Base-by-base conservation (phyloP, 2,797 vertebrate species). In the Thamnophis elegans region DNA sequence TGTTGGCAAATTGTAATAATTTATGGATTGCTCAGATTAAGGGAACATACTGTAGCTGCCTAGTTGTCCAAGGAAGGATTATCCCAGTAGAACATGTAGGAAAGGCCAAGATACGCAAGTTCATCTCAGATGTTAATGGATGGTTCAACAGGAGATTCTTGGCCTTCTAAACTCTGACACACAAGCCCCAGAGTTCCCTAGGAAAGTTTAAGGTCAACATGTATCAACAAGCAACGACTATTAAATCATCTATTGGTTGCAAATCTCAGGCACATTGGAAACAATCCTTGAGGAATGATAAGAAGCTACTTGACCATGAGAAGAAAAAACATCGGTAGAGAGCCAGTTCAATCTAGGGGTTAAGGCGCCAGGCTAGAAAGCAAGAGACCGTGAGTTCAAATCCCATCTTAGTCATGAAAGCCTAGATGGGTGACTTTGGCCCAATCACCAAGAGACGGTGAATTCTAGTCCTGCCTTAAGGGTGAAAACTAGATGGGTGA, bases 281-380 rank as follows among this genome's bases (percentile, higher is more conserved):
- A 32, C 55, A 32, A 32, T 22, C n/a, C 55, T 51, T 89, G 58
- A 89, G 13, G 87, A 51, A 60, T 8, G 13, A 5, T 51, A 59
- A 91, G 92, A 93, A 94, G 94, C 89, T 95, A 94, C 96, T 96
- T 91, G 9, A 22, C 62, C 56, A 60, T 89, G 36, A 68, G 89
- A 92, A 92, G 94, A 94, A 92, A 85, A 95, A 89, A 32, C 60
- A 18, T 93, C 42, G 85, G 73, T 1, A 85, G 65, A 91, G 92
- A 92, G 0, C 0, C 73, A 32, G 1, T 32, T 32, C 59, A 62
- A 28, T 68, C 65, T 32, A 68, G n/a, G 5, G n/a, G 65, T 68
- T 68, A 68, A 68, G n/a, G 59, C 59, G 12, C 59, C 26, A 28
- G 25, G 2, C 13, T 32, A 32, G 65, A 68, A 68, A 68, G 65